Conservation (phyloP, 2,113 vertebrate species). For the Aleadryas rufinucha region DNA sequence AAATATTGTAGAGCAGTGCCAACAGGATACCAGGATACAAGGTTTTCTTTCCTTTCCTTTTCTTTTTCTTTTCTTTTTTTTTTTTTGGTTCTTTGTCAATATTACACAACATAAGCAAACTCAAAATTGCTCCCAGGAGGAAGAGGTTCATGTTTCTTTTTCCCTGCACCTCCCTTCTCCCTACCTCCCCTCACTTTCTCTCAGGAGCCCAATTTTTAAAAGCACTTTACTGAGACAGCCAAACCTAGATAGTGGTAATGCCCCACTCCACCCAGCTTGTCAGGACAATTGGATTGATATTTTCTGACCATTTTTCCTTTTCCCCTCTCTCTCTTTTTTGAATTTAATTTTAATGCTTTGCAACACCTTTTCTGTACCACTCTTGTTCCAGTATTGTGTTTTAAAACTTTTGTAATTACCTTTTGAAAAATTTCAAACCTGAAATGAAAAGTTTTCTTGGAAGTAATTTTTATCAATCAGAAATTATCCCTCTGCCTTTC, state of each 20-base stretch:
- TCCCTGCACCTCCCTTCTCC: not conserved
- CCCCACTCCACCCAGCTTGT: not conserved
- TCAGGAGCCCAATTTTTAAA: not conserved
- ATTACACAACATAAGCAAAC: not conserved
- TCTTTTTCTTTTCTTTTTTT: not conserved
- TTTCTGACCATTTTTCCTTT: not conserved
- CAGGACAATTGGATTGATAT: not conserved
- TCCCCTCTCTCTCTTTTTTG: too few species aligned
- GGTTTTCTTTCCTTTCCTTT: not conserved
- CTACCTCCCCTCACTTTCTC: not conserved
- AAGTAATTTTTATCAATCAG: not conserved
- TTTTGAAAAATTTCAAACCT: not conserved
- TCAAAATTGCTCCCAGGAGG: not conserved
- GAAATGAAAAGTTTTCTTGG: not conserved
- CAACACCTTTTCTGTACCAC: not conserved
- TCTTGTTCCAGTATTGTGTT: not conserved
- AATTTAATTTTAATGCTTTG: not conserved
- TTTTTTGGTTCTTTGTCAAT: not conserved
- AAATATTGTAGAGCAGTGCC: not conserved
- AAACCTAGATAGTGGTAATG: not conserved
- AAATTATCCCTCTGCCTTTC: not conserved
- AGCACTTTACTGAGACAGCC: not conserved
- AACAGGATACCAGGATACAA: not conserved
- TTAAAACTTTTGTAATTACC: not conserved
- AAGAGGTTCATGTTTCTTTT: not conserved